Percentiles rank a stretch among this genome's conserved stretches.
Conservation (phyloP, 2,797 vertebrate genomes). For the Sebastes baramenuke region DNA sequence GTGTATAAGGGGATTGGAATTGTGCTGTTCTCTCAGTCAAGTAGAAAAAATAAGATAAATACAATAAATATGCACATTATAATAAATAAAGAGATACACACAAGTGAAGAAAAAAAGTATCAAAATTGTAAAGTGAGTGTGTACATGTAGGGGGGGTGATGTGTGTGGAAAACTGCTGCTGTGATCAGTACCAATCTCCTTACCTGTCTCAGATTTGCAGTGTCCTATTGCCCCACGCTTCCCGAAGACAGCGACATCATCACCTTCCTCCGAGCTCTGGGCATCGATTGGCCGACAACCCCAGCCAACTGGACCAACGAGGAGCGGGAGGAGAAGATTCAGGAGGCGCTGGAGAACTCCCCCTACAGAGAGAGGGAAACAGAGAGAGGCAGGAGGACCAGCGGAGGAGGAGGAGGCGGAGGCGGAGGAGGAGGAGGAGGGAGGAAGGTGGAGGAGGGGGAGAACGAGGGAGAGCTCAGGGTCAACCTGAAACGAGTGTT, state of each 20-base stretch:
- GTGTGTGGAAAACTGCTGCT: background rate
- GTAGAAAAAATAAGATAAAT: too few species aligned
- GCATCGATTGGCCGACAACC: constrained; percentile 84
- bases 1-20: too few species aligned
- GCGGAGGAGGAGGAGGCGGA: constrained; percentile 65
- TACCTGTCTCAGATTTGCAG: constrained; percentile 76
- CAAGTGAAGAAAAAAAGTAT: too few species aligned
- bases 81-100: too few species aligned
- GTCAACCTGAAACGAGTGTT: constrained; percentile 87
- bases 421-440: constrained; percentile 52
- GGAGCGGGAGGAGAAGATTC: constrained; percentile 75
- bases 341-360: constrained; percentile 74
- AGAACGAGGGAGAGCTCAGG: constrained; percentile 67
- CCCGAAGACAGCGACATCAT: constrained; percentile 75
- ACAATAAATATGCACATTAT: too few species aligned
- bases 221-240: constrained; percentile 84
- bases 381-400: constrained; percentile 68
- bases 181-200: background rate
- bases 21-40: too few species aligned
- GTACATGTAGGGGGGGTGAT: too few species aligned
- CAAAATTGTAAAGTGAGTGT: too few species aligned
- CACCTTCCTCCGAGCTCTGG: constrained; percentile 82
- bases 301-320: constrained; percentile 52
- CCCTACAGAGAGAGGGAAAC: constrained; percentile 75
- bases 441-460: constrained; percentile 58